Conservation (phyloP, 1,140 invertebrate species). For the Brachionus asplanchnoidis region DNA sequence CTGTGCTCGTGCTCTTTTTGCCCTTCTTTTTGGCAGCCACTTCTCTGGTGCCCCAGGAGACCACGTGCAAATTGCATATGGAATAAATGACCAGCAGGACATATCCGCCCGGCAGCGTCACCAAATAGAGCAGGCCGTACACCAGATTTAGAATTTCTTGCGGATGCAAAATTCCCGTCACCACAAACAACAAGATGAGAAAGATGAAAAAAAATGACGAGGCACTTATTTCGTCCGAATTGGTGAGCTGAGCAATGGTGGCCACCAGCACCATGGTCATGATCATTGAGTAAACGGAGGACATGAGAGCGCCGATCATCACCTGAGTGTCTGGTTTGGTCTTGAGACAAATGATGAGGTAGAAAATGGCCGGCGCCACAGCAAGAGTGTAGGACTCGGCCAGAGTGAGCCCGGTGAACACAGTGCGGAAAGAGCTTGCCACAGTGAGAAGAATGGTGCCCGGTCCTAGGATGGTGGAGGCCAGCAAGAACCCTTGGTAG, state of each 20-base stretch:
- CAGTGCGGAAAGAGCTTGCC: conserved; percentile 61
- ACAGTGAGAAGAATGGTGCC: conserved; percentile 65
- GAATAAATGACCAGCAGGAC: conserved; percentile 53
- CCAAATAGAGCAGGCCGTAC: conserved; percentile 50
- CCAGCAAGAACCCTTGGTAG: conserved; percentile 59
- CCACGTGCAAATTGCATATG: conserved; percentile 50
- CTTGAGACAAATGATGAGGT: conserved; percentile 58
- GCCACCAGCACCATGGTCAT: conserved; percentile 54
- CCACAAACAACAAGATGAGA: conserved; percentile 48
- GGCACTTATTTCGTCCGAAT: conserved; percentile 47
- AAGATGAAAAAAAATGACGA: conserved; percentile 49
- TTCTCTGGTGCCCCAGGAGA: conserved; percentile 52
- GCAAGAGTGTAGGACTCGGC: conserved; percentile 57
- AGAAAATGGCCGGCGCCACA: conserved; percentile 58
- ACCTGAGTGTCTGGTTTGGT: conserved; percentile 58
- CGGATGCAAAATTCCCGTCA: conserved; percentile 51
- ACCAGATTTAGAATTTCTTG: conserved; percentile 50
- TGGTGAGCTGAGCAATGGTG: conserved; percentile 45
- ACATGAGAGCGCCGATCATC: conserved; percentile 48
- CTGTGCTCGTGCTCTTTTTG: conserved; percentile 46
- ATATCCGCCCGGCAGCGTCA: conserved; percentile 52
- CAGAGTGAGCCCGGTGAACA: conserved; percentile 60
- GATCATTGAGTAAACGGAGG: conserved; percentile 52
- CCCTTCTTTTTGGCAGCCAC: conserved; percentile 43
- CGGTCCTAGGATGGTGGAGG: conserved; percentile 63